Evolutionary conservation across 2,113 vertebrate species (phyloP).

Genomic region (Cynoglossus semilaevis): DNA sequence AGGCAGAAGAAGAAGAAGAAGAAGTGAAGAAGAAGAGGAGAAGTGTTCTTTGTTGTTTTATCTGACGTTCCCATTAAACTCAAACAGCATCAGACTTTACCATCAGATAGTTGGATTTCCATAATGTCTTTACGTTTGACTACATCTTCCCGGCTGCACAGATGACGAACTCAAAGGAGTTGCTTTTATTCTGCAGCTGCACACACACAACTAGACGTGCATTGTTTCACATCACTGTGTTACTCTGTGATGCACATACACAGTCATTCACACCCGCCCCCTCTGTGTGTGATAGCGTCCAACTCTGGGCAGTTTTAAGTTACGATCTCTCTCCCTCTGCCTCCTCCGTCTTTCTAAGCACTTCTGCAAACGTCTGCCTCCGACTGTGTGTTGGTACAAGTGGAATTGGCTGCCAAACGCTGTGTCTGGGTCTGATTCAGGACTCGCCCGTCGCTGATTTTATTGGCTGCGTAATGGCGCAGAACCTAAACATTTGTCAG

Average conservation of each 20-base stretch:
- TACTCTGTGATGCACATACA: slow-evolving; percentile 8
- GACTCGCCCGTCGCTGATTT: slow-evolving; percentile 69
- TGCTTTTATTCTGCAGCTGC: slow-evolving; percentile 34
- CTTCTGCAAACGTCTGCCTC: slow-evolving; percentile 24
- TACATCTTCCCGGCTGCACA: slow-evolving; percentile 17
- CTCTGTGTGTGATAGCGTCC: slow-evolving; percentile 40
- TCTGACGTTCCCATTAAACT: too few species aligned
- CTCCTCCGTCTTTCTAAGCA: slow-evolving; percentile 33
- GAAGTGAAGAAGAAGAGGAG: too few species aligned
- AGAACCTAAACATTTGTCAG: slow-evolving; percentile 79
- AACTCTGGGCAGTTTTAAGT: slow-evolving; percentile 35
- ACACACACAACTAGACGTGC: slow-evolving; percentile 32
- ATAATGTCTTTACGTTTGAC: slow-evolving; percentile 3
- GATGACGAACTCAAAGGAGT: slow-evolving; percentile 23
- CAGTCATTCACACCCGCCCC: slow-evolving; percentile 35
- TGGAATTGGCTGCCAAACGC: slow-evolving; percentile 54
- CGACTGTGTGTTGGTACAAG: slow-evolving; percentile 25
- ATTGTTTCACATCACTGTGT: slow-evolving; percentile 35
- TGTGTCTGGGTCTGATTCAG: slow-evolving; percentile 66
- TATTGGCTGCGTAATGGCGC: slow-evolving; percentile 77
- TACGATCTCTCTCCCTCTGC: slow-evolving; percentile 24
- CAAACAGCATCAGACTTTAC: too few species aligned
- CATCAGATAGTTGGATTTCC: slow-evolving; percentile 17
- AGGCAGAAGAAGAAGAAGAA: too few species aligned
- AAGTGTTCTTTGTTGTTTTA: too few species aligned